Conservation (phyloP, 2,113 vertebrate species). For the Ivindomyrus marchei region DNA sequence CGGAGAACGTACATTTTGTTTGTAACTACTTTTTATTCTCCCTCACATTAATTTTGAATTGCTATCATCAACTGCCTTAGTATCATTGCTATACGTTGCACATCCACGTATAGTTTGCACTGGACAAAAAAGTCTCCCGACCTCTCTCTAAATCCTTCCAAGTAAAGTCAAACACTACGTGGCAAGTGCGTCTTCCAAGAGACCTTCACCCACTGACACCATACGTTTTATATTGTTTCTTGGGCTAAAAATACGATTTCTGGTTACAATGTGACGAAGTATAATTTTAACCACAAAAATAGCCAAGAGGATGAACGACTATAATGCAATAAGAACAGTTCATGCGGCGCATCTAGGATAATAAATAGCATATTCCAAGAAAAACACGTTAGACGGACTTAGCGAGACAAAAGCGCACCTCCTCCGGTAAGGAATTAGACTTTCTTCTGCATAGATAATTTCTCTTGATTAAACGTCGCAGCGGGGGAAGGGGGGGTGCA, state of each 20-base stretch:
- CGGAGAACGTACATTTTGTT: not conserved
- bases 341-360: not conserved
- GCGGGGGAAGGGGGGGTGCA: no score
- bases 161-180: slow-evolving; percentile 3
- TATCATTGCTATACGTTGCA: not conserved
- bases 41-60: not conserved
- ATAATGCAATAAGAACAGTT: not conserved
- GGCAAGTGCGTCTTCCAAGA: not conserved
- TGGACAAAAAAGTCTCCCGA: not conserved
- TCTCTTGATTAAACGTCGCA: not conserved
- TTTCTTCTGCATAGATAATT: not conserved
- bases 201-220: not conserved
- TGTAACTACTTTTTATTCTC: not conserved
- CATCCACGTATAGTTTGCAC: not conserved
- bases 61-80: not conserved
- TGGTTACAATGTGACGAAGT: not conserved
- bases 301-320: not conserved
- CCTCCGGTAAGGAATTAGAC: not conserved
- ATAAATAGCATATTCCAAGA: not conserved
- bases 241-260: not conserved
- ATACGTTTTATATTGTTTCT: not conserved
- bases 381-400: not conserved
- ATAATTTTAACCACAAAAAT: not conserved
- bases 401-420: not conserved
- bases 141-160: not conserved